Evolutionary conservation across 2,797 vertebrate genomes (phyloP).

Genomic region (Enteromius viviparus): DNA sequence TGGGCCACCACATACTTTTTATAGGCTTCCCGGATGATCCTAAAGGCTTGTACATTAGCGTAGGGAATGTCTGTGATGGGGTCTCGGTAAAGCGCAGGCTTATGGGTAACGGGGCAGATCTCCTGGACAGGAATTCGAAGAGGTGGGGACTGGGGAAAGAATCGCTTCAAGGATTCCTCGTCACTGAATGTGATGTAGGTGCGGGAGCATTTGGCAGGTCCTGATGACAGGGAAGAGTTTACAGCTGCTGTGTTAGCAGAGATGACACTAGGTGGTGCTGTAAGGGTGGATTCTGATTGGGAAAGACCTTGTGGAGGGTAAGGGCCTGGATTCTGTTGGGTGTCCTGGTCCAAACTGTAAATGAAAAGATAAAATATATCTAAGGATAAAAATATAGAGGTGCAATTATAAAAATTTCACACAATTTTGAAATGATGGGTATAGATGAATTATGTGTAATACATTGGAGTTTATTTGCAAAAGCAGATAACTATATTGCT

Average conservation of each 20-base stretch:
- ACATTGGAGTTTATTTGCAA: not conserved
- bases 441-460: not conserved
- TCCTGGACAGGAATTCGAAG: slow-evolving; percentile 85
- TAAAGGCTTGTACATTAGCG: slow-evolving; percentile 88
- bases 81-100: slow-evolving; percentile 88
- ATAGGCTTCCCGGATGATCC: slow-evolving; percentile 94
- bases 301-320: slow-evolving; percentile 16
- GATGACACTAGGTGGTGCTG: not conserved
- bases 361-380: not conserved
- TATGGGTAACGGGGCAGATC: slow-evolving; percentile 93
- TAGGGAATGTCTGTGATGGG: slow-evolving; percentile 96
- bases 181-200: slow-evolving; percentile 94
- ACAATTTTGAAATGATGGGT: not conserved
- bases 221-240: slow-evolving; percentile 53
- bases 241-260: slow-evolving; percentile 57
- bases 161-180: slow-evolving; percentile 84
- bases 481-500: no score
- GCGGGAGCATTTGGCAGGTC: slow-evolving; percentile 81
- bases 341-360: slow-evolving; percentile 86
- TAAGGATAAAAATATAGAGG: not conserved
- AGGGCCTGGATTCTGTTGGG: slow-evolving; percentile 63
- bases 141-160: slow-evolving; percentile 72
- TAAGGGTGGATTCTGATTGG: slow-evolving; percentile 33
- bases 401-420: not conserved
- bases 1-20: slow-evolving; percentile 93